These are phyloP conservation scores for Eupsilia transversa DNA, from an alignment of 2,888 invertebrate genomes.

Conservation along the genomic window DNA sequence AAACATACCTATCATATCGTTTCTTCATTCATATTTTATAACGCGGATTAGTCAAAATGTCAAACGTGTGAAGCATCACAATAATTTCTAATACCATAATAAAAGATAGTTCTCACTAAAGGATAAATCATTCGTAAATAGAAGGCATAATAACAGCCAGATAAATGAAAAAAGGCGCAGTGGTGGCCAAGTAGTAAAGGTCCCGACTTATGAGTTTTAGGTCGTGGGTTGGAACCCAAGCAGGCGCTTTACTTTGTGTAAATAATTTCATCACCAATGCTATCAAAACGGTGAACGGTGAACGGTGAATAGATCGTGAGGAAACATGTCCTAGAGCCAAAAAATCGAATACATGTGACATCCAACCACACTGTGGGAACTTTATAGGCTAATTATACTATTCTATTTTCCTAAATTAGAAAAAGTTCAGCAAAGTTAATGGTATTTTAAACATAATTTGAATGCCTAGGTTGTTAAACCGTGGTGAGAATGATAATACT, in stretches of 20 bases:
- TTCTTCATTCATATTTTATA: not conserved
- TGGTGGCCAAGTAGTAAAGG: not conserved
- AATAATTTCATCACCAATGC: too few relatives aligned
- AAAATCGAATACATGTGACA: too few relatives aligned
- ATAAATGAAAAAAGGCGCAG: not conserved
- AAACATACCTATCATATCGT: not conserved
- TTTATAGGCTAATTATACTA: too few relatives aligned
- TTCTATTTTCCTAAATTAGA: not conserved
- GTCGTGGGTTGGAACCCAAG: too few relatives aligned
- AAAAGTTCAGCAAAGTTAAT: not conserved
- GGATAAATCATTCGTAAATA: not conserved
- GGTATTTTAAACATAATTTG: constrained; percentile 1
- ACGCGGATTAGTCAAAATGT: not conserved
- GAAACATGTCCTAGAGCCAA: too few relatives aligned
- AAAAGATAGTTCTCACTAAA: not conserved
- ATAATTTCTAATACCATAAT: not conserved
- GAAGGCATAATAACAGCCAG: too few relatives aligned
- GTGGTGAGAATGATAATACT: constrained; percentile 13
- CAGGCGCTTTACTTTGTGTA: too few relatives aligned
- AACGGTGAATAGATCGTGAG: too few relatives aligned
- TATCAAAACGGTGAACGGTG: too few relatives aligned
- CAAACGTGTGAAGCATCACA: not conserved
- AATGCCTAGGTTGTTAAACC: constrained; percentile 1
- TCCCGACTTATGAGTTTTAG: too few relatives aligned
- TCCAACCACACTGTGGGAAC: too few relatives aligned